Conservation (phyloP, 2,113 vertebrate genomes). For the Periophthalmodon schlosseri region DNA sequence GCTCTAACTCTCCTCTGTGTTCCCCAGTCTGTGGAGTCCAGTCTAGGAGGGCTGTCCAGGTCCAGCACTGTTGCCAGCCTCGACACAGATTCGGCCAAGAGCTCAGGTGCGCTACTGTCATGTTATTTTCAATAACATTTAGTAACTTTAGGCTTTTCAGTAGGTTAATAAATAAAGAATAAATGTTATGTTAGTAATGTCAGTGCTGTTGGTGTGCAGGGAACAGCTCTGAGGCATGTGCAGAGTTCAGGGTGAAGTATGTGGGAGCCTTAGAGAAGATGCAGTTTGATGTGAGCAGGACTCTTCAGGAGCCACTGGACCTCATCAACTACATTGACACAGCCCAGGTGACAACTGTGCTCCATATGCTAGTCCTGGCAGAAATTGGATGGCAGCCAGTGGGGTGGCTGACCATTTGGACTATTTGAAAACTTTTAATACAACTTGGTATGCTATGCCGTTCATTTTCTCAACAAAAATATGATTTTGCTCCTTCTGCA, state of each 20-base stretch:
- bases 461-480: not conserved
- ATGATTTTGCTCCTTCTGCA: conserved; percentile 68
- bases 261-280: conserved; percentile 92
- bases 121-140: not conserved
- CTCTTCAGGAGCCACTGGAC: conserved; percentile 89
- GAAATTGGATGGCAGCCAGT: not conserved
- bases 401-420: not conserved
- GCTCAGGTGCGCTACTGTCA: conserved; percentile 81
- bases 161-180: not conserved
- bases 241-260: conserved; percentile 94
- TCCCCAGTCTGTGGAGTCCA: conserved; percentile 94
- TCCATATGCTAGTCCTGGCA: not conserved
- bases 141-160: not conserved
- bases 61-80: conserved; percentile 98
- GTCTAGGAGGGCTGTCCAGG: conserved; percentile 94
- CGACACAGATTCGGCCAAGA: conserved; percentile 96
- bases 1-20: not conserved
- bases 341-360: conserved; percentile 84
- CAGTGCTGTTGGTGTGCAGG: conserved; percentile 52
- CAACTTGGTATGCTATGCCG: not conserved
- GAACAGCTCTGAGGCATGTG: conserved; percentile 88
- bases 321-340: conserved; percentile 96
- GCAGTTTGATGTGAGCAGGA: conserved; percentile 84
- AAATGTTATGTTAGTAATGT: not conserved
- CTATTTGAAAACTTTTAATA: too few species aligned